Percentiles rank a stretch among this genome's conserved stretches.
These are phyloP conservation scores for Himalopsyche anomala DNA, from an alignment of 2,888 invertebrate genomes.

Conservation along the genomic window DNA sequence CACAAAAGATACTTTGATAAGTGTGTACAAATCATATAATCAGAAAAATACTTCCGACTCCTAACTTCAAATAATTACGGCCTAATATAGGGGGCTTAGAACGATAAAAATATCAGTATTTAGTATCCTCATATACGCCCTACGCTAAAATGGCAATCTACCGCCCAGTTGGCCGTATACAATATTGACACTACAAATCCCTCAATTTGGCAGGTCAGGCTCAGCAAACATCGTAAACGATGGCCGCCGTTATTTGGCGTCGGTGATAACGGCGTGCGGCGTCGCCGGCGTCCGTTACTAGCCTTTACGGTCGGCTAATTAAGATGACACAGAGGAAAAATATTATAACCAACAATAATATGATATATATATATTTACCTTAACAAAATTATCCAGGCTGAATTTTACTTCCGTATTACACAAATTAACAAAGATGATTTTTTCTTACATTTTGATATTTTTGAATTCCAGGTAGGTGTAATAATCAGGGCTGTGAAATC, in stretches of 20 bases:
- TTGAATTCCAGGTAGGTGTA: too few relatives aligned
- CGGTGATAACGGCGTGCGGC: slow-evolving; percentile 41
- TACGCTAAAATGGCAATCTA: slow-evolving; percentile 18
- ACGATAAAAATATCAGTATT: background rate
- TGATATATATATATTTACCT: too few relatives aligned
- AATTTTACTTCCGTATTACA: too few relatives aligned
- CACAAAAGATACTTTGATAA: too few relatives aligned
- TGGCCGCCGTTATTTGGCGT: slow-evolving; percentile 47
- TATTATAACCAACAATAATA: background rate
- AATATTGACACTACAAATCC: slow-evolving; percentile 47
- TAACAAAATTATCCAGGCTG: too few relatives aligned
- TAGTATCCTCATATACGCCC: background rate
- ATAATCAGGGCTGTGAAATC: too few relatives aligned
- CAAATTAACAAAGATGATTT: too few relatives aligned
- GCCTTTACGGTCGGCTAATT: slow-evolving; percentile 35
- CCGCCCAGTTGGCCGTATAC: slow-evolving; percentile 14
- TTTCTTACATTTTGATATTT: too few relatives aligned
- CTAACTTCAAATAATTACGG: too few relatives aligned
- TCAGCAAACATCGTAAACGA: slow-evolving; percentile 56
- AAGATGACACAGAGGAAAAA: background rate
- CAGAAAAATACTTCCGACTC: too few relatives aligned
- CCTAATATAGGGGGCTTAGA: too few relatives aligned
- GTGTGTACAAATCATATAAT: too few relatives aligned
- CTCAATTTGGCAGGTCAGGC: slow-evolving; percentile 55
- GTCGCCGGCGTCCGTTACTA: slow-evolving; percentile 40